Conservation (phyloP, 1,140 invertebrate species). For the Camponotus floridanus region DNA sequence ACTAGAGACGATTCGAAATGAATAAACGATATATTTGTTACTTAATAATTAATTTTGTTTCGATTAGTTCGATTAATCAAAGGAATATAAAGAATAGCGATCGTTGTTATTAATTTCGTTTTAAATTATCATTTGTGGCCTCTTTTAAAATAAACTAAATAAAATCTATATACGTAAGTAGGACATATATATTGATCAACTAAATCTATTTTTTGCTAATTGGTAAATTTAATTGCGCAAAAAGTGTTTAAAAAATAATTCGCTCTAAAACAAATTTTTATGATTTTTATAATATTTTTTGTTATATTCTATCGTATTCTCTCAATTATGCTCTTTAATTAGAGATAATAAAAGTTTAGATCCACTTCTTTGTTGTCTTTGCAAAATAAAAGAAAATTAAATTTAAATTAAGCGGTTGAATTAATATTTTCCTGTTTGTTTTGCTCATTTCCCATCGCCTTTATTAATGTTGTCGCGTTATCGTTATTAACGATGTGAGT, state of each 20-base stretch:
- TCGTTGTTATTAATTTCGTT: neutral
- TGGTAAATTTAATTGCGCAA: neutral
- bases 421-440: neutral
- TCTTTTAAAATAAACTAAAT: constrained; percentile 2
- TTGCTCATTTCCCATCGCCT: neutral
- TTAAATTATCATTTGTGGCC: neutral
- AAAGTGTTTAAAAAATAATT: no score
- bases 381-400: neutral
- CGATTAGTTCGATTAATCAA: neutral
- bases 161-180: neutral
- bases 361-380: neutral
- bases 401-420: neutral
- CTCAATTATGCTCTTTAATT: neutral
- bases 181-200: neutral
- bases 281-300: neutral
- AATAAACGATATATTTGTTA: constrained; percentile 14
- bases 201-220: neutral
- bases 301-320: neutral
- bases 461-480: constrained; percentile 15
- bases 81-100: neutral
- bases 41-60: constrained; percentile 35
- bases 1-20: constrained; percentile 22
- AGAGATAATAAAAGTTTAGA: neutral
- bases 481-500: neutral
- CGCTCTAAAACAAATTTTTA: neutral